Percentiles rank a stretch among this genome's conserved stretches.
Evolutionary conservation across 2,113 vertebrate species (phyloP).

Genomic region (Megaceryle maxima): DNA sequence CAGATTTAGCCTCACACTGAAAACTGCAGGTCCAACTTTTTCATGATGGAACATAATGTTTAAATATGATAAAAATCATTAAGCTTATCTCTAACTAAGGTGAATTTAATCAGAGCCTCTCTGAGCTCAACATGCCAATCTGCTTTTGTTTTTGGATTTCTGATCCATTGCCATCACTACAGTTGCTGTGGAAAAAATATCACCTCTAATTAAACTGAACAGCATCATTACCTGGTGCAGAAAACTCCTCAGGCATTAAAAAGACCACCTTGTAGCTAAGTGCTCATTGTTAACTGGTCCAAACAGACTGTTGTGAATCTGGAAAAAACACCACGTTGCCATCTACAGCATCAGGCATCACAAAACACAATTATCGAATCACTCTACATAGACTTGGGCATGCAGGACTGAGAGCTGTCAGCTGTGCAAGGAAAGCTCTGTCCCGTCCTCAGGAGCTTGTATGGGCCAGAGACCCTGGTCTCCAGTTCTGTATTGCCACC

Average conservation of each 20-base stretch:
- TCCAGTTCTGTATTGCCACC: conserved; percentile 59
- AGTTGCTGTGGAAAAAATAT: background rate
- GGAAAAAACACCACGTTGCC: background rate
- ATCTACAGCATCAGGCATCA: background rate
- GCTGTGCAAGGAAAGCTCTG: accelerated
- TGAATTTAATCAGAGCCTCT: background rate
- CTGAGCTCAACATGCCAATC: background rate
- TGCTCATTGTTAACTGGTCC: background rate
- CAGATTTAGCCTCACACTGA: background rate
- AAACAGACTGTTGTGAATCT: background rate
- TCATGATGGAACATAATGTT: background rate
- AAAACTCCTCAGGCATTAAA: background rate
- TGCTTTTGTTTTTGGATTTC: background rate
- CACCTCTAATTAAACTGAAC: background rate
- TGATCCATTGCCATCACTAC: background rate
- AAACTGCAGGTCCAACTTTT: background rate
- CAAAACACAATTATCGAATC: background rate
- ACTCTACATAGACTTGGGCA: accelerated
- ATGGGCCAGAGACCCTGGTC: accelerated
- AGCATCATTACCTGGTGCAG: background rate
- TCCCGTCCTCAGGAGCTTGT: background rate
- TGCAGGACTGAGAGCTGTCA: background rate
- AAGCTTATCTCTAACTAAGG: background rate
- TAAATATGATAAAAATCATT: background rate
- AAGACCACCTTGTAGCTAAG: background rate